Conservation (phyloP, 1,140 invertebrate genomes). For the Philopotamus ludificatus region DNA sequence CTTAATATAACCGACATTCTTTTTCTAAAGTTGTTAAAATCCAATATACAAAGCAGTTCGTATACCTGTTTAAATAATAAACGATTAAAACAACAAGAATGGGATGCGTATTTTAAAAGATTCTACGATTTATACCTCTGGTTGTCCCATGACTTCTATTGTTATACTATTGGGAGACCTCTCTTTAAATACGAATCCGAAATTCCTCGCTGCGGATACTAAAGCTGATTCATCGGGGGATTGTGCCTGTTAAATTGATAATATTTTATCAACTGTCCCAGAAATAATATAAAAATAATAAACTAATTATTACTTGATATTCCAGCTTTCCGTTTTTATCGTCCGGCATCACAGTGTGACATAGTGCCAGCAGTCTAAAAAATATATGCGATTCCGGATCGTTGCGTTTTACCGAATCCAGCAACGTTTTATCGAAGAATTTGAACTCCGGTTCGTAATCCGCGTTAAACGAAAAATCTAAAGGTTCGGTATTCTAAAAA, state of each 20-base stretch:
- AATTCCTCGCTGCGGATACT: slow-evolving; percentile 96
- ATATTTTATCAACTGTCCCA: too few relatives aligned
- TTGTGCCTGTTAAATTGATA: slow-evolving; percentile 70
- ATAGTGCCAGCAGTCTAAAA: slow-evolving; percentile 84
- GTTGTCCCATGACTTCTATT: slow-evolving; percentile 82
- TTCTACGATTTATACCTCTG: slow-evolving; percentile 61
- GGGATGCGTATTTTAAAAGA: not conserved
- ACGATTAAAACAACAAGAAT: not conserved
- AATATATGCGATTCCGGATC: slow-evolving; percentile 79
- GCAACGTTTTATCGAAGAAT: slow-evolving; percentile 87
- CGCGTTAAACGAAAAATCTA: slow-evolving; percentile 94
- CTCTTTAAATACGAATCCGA: slow-evolving; percentile 97
- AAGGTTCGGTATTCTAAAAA: slow-evolving; percentile 67
- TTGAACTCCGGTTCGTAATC: slow-evolving; percentile 89
- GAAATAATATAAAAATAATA: too few relatives aligned
- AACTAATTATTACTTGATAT: slow-evolving; percentile 54
- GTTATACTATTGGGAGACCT: slow-evolving; percentile 91
- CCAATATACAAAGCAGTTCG: slow-evolving; percentile 94
- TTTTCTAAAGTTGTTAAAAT: slow-evolving; percentile 99
- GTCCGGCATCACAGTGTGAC: slow-evolving; percentile 98
- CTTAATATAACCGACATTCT: slow-evolving; percentile 97
- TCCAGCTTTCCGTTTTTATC: slow-evolving; percentile 76
- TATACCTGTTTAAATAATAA: slow-evolving; percentile 58
- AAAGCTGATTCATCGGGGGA: slow-evolving; percentile 97
- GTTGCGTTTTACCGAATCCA: slow-evolving; percentile 77